Evolutionary conservation across 1,140 invertebrate genomes (phyloP), one percentile per base, ranked within the genome.

Genomic region (Lucilia cuprina): DNA sequence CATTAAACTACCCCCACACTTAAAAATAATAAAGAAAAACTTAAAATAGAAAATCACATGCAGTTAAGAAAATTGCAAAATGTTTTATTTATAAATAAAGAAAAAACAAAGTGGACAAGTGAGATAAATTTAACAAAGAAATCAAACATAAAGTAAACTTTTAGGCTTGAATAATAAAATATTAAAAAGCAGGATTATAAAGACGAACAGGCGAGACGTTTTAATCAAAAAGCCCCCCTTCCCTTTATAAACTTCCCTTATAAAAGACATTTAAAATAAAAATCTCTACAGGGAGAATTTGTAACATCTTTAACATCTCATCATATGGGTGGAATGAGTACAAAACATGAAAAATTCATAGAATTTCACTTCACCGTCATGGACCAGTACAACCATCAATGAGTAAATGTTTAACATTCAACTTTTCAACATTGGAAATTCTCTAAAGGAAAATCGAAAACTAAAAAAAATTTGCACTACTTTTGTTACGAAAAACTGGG

Each of bases 1-100:
- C 77, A 80, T 80, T 80, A 80, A 80, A 21, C 65, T 12, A 70
- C 77, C 77, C 77, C 77, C 77, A 80, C 77, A 80, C 41, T 35
- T n/a, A 47, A 41, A 41, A 41, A 41, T 41, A 41, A 41, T 7
- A 41, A 41, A 41, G 10, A 34, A 41, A 41, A 41, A 34, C n/a
- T 30, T 14, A 13, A 35, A 77, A 77, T n/a, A 14, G 74, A 80
- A 80, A 80, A 19, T 49, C 12, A 49, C 8, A 47, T 47, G n/a
- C 41, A 80, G 10, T 50, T n/a, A 47, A 78, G 77, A 80, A 30
- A 35, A 41, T 21, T 35, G 30, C 13, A 19, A 41, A 77, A 77
- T 77, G 13, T 77, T 41, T 41, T 41, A 10, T 41, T 2, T 41
- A 41, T 41, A 41, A 41, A 41, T 30, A 30, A 30, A 30, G 25